Base-by-base conservation (phyloP, 2,888 invertebrate species). In the Ochlodes sylvanus region DNA sequence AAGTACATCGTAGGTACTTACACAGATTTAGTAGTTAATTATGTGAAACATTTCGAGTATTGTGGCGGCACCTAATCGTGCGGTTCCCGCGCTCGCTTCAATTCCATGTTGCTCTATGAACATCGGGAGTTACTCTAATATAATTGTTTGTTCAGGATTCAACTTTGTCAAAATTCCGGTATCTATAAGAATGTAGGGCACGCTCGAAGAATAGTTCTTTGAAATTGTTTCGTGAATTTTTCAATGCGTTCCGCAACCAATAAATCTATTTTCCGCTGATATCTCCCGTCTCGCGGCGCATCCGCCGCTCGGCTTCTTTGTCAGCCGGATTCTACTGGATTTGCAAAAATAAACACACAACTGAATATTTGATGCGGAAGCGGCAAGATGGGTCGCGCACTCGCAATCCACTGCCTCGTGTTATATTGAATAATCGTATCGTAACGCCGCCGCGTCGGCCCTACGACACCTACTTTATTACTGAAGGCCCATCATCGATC, bases 301-400 rank as follows among this genome's bases (percentile, higher is more conserved):
- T 50, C 19, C 50, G 50, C n/a, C 50, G 27, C 41, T 34, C 64
- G 17, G 34, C 21, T 64, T 64, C 64, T 21, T 50, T 65, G 50
- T 50, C 27, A 9, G 34, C 12, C 14, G 44, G 50, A 57, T 58
- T 41, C 52, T 41, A 27, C 21, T n/a, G 47, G 50, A 57, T 38
- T 58, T 58, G 41, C 50, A 52, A 52, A 17, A 50, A 62, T 41
- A 66, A 66, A 60, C 34, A 60, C 60, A 60, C 17, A 60, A 54
- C 60, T 42, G 60, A 60, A 34, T 15, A 27, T 41, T 60, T 42
- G 66, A 54, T 52, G 38, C 41, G 60, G 54, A 21, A 60, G 32
- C 27, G 14, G 44, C 17, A 15, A 41, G 52, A 58, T 17, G 41
- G 58, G 58, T 52, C 42, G n/a, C n/a, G n/a, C n/a, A n/a, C n/a